phyloP scores from a whole-genome alignment of 1,140 invertebrate genomes.

The Piezodorus guildinii region DNA sequence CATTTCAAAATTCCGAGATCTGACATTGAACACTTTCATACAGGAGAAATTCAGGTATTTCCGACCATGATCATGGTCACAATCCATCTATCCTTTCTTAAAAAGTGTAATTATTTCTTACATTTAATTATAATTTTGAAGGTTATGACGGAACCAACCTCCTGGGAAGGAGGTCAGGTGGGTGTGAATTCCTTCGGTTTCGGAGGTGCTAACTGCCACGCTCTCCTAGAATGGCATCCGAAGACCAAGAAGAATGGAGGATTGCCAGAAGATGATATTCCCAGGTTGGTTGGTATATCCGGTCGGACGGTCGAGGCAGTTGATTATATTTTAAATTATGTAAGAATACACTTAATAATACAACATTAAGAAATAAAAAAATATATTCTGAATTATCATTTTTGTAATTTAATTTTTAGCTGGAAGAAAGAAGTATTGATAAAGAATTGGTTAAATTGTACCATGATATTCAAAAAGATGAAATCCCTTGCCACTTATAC shows the following conservation, averaged over 20 bases:
- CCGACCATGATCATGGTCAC: no score
- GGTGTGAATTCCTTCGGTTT: conserved; percentile 53
- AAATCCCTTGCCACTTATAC: conserved; percentile 36
- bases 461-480: conserved; percentile 31
- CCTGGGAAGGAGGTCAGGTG: conserved; percentile 45
- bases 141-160: conserved; percentile 49
- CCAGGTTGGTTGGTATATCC: conserved; percentile 48
- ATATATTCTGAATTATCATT: background rate
- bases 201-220: conserved; percentile 52
- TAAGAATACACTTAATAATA: conserved; percentile 31
- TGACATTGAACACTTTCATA: conserved; percentile 50
- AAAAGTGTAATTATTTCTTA: no score
- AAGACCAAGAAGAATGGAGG: conserved; percentile 42
- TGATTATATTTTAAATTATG: conserved; percentile 48
- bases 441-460: conserved; percentile 31
- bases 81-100: no score
- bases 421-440: conserved; percentile 29
- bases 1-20: conserved; percentile 54
- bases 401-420: conserved; percentile 19
- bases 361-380: no score
- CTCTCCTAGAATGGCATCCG: conserved; percentile 44
- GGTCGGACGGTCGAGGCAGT: conserved; percentile 63
- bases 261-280: conserved; percentile 40
- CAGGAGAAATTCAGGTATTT: conserved; percentile 41
- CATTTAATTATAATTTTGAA: conserved; percentile 28